Conservation (phyloP, 2,113 vertebrate genomes). For the Melierax canorus region DNA sequence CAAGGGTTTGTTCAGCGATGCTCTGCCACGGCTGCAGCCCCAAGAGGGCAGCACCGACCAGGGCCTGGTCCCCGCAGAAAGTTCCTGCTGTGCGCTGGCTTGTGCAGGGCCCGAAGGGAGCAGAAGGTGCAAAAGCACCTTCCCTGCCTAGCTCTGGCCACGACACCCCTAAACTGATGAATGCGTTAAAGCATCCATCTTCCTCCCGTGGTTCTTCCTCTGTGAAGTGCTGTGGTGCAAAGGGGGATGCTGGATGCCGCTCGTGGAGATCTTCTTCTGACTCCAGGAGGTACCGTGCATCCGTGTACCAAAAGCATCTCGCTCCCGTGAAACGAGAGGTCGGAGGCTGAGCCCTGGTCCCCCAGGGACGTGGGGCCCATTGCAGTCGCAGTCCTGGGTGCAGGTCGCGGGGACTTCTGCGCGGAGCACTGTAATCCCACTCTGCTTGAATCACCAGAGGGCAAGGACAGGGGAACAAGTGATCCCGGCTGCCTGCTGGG, state of each 20-base stretch:
- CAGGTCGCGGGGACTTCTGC: neutral
- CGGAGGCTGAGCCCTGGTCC: neutral
- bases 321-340: neutral
- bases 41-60: neutral
- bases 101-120: neutral
- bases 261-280: neutral
- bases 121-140: neutral
- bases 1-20: rapidly evolving
- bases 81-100: neutral
- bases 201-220: neutral
- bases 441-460: neutral
- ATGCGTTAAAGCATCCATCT: rapidly evolving
- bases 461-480: neutral
- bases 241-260: neutral
- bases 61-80: too few relatives aligned
- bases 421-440: neutral
- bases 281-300: rapidly evolving
- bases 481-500: neutral
- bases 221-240: neutral
- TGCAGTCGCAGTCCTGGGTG: neutral
- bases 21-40: neutral
- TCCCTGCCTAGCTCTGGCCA: neutral
- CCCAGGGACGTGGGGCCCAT: too few relatives aligned
- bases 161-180: rapidly evolving
- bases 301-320: neutral